These are phyloP conservation scores for Triops longicaudatus DNA, from an alignment of 1,140 invertebrate genomes.

Conservation along the genomic window DNA sequence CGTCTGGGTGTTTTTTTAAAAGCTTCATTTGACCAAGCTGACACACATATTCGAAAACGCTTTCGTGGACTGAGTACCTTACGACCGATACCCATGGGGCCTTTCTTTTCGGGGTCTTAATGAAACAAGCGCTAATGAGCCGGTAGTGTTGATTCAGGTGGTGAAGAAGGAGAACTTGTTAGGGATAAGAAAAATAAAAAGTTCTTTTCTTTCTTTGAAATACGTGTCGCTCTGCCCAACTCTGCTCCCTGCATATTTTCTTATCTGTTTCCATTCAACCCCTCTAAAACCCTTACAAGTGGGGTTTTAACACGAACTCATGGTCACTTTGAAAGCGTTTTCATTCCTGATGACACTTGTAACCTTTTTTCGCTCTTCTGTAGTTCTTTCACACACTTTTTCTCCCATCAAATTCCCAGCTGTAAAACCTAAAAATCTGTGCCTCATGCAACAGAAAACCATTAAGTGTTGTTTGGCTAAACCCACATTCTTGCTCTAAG, in stretches of 20 bases:
- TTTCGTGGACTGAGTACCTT: too few species aligned
- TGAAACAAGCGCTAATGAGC: slow-evolving; percentile 20
- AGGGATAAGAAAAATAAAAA: slow-evolving; percentile 16
- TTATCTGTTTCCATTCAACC: background rate
- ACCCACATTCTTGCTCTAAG: too few species aligned
- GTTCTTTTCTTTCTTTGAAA: background rate
- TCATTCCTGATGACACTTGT: slow-evolving; percentile 16
- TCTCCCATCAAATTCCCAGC: background rate
- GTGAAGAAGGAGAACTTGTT: background rate
- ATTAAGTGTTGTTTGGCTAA: too few species aligned
- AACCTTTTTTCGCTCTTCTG: background rate
- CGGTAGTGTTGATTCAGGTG: background rate
- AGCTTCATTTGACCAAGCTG: background rate
- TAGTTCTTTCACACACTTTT: background rate
- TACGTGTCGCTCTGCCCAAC: background rate
- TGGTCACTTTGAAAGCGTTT: slow-evolving; percentile 16
- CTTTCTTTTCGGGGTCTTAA: slow-evolving; percentile 19
- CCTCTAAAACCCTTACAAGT: background rate
- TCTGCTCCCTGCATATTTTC: background rate
- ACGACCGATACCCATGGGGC: too few species aligned
- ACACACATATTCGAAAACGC: background rate
- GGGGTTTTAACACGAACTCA: background rate
- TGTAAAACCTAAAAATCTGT: too few species aligned
- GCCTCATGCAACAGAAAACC: too few species aligned
- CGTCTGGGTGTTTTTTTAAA: background rate